Conservation (phyloP, 2,888 invertebrate species). For the Drosophila macrothrix region DNA sequence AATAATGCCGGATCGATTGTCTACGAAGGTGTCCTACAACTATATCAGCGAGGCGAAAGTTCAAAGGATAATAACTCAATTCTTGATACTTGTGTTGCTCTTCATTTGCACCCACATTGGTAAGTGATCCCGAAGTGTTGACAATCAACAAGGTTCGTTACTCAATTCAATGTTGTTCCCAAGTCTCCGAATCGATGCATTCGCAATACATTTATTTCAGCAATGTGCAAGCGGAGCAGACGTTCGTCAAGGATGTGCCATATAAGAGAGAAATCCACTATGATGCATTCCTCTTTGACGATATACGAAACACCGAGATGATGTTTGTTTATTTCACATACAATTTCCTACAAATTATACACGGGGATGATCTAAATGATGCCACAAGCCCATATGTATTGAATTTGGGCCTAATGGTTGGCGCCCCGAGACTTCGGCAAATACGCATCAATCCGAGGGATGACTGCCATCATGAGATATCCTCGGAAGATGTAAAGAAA, state of each 20-base stretch:
- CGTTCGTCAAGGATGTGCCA: background rate
- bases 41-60: slow-evolving; percentile 15
- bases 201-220: slow-evolving; percentile 8
- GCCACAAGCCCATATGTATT: background rate
- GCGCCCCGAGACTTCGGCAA: slow-evolving; percentile 37
- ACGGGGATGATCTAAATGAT: accelerated
- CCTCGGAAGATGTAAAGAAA: accelerated
- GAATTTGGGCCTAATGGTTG: slow-evolving; percentile 12
- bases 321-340: background rate
- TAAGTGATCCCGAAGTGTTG: slow-evolving; percentile 3
- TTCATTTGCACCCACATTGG: slow-evolving; percentile 2
- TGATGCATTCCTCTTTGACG: background rate
- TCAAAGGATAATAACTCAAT: background rate
- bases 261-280: background rate
- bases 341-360: background rate
- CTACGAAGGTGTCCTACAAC: slow-evolving; percentile 19
- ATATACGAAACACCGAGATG: background rate
- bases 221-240: background rate
- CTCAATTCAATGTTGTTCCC: background rate
- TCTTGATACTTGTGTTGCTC: slow-evolving; percentile 14
- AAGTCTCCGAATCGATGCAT: slow-evolving; percentile 1
- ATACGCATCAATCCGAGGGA: slow-evolving; percentile 7
- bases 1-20: background rate
- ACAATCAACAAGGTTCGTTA: background rate
- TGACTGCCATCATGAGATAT: slow-evolving; percentile 1